Evolutionary conservation across 2,888 invertebrate genomes (phyloP), one percentile per base, ranked within the genome.

Genomic region (Rhamphomyia laevipes): DNA sequence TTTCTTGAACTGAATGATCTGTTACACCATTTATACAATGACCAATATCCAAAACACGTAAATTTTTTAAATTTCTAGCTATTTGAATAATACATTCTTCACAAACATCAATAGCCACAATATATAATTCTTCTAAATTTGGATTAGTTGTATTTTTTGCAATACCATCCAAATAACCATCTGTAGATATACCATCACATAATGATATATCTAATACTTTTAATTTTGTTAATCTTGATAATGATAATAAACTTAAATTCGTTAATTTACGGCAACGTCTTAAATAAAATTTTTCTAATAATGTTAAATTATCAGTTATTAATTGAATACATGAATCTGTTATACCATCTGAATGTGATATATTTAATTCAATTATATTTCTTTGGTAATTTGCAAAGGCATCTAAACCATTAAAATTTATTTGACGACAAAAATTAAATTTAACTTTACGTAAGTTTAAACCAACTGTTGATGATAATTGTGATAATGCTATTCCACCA

Each of bases 11-110:
- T 16, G 78, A 78, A 51, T 73, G 73, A 60, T 86, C 83, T 4
- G 83, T 83, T 1, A 85, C 78, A n/a, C 78, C 80, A 68, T 77
- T 79, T 55, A 81, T 78, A 61, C 85, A 85, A 56, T 77, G 79
- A 50, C 80, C 80, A 43, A 86, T 62, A 61, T 85, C 80, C 18
- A 86, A 68, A 18, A 73, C 65, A 1, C 69, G 73, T 41, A 86
- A 66, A 50, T 76, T 75, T 1, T 75, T 74, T 48, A 82, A 68
- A 55, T 72, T 73, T 57, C 74, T 73, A 10, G 81, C 77, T 49
- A 84, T 72, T 59, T 73, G 71, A 47, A 78, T 75, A 6, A 85
- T 68, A 27, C 78, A 76, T 54, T 70, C 71, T 60, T 84, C 80
- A 58, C 78, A 78, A 35, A 85, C 69, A 58, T 77, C 76, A 31